Conservation (phyloP, 2,888 invertebrate genomes). For the Lithophane semibrunnea region DNA sequence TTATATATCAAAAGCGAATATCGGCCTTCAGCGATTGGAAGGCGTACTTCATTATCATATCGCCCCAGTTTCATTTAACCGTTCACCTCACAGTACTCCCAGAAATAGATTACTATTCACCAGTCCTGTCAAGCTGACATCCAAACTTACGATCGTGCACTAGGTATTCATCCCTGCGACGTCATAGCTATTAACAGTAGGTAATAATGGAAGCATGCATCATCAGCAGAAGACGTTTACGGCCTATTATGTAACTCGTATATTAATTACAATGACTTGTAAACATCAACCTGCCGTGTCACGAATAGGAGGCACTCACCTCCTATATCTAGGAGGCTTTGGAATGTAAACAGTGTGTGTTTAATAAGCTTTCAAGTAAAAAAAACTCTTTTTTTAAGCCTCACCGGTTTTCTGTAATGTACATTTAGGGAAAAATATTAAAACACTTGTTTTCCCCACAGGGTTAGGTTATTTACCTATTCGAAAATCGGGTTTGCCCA, state of each 20-base stretch:
- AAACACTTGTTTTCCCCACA: neutral
- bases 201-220: constrained; percentile 35
- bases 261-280: constrained; percentile 34
- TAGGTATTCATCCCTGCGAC: neutral
- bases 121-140: constrained; percentile 5
- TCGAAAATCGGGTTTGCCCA: neutral
- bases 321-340: neutral
- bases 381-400: neutral
- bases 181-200: neutral
- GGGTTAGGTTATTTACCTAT: neutral
- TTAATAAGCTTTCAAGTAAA: neutral
- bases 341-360: neutral
- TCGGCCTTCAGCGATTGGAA: neutral
- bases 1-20: neutral
- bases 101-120: neutral
- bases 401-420: no score
- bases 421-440: neutral
- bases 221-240: constrained; percentile 34
- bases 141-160: neutral
- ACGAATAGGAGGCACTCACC: neutral
- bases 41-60: neutral
- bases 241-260: constrained; percentile 27
- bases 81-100: neutral
- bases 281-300: constrained; percentile 12
- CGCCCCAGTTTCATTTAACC: neutral